phyloP scores from a whole-genome alignment of 1,140 invertebrate species.

The Olivierus martensii region DNA sequence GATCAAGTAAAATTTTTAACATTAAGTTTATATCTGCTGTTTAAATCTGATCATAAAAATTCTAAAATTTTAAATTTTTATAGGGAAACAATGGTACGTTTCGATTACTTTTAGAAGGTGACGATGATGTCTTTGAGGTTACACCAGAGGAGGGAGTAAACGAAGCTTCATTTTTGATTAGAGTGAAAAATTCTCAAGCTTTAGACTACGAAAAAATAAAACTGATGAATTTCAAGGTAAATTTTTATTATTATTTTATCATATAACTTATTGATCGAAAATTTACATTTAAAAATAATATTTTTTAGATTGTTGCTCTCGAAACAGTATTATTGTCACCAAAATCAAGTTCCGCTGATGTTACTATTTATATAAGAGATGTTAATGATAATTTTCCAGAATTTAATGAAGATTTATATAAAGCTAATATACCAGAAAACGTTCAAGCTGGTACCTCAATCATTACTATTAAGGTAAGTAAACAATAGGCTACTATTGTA shows the following conservation, averaged over 20 bases:
- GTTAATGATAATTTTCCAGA: slow-evolving; percentile 89
- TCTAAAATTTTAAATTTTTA: background rate
- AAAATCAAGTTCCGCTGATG: slow-evolving; percentile 50
- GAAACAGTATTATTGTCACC: slow-evolving; percentile 14
- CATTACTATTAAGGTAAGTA: slow-evolving; percentile 32
- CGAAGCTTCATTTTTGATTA: slow-evolving; percentile 78
- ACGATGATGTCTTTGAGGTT: slow-evolving; percentile 72
- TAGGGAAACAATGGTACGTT: slow-evolving; percentile 88
- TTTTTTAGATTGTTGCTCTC: slow-evolving; percentile 19
- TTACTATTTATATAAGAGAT: slow-evolving; percentile 73
- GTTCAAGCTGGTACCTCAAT: slow-evolving; percentile 64
- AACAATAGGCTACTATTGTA: background rate
- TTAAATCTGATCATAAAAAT: background rate
- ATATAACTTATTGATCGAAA: background rate
- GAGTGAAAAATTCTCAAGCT: slow-evolving; percentile 61
- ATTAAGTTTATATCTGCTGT: background rate
- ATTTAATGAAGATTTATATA: slow-evolving; percentile 59
- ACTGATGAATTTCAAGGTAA: slow-evolving; percentile 32
- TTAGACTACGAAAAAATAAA: slow-evolving; percentile 71
- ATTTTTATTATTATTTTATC: background rate
- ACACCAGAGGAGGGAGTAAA: slow-evolving; percentile 76
- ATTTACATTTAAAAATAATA: background rate
- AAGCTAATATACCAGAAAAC: slow-evolving; percentile 49
- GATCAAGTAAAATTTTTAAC: slow-evolving; percentile 51
- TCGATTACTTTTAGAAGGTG: slow-evolving; percentile 59